Percentiles rank a stretch among this genome's conserved stretches.
These are phyloP conservation scores for Channa striata DNA, from an alignment of 2,797 vertebrate species.

Conservation along the genomic window DNA sequence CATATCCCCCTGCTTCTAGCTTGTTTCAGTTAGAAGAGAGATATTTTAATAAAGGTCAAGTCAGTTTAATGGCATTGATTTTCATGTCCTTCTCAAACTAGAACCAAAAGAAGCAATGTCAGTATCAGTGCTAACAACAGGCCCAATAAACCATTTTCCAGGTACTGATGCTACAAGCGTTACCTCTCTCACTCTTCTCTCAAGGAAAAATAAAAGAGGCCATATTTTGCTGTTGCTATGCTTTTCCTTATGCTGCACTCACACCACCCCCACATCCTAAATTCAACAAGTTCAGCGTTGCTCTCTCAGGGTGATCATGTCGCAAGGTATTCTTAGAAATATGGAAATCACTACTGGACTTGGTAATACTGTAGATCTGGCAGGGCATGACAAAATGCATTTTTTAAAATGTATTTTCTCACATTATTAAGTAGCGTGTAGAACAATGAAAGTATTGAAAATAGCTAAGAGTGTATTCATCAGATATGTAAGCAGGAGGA, in stretches of 20 bases:
- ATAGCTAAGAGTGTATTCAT: background rate
- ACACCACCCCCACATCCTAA: conserved; percentile 52
- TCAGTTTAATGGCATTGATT: too few relatives aligned
- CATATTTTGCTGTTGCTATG: conserved; percentile 43
- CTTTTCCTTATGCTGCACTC: conserved; percentile 31
- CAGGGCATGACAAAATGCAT: background rate
- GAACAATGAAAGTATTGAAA: conserved; percentile 5
- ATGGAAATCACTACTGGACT: conserved; percentile 25
- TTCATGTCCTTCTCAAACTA: too few relatives aligned
- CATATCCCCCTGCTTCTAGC: too few relatives aligned
- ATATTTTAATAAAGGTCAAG: too few relatives aligned
- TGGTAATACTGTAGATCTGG: conserved; percentile 6
- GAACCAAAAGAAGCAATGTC: background rate
- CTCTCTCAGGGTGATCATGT: conserved; percentile 19
- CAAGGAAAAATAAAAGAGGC: conserved; percentile 7
- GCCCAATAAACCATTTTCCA: conserved; percentile 3
- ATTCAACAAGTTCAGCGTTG: conserved; percentile 37
- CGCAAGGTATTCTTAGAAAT: conserved; percentile 35
- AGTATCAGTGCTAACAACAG: conserved; percentile 19
- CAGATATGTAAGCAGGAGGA: background rate
- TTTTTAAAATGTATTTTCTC: background rate
- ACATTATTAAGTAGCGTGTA: background rate
- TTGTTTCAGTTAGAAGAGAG: too few relatives aligned
- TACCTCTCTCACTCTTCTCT: conserved; percentile 16
- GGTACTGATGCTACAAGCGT: background rate